phyloP scores from a whole-genome alignment of 2,113 vertebrate genomes.

The Archilochus colubris region DNA sequence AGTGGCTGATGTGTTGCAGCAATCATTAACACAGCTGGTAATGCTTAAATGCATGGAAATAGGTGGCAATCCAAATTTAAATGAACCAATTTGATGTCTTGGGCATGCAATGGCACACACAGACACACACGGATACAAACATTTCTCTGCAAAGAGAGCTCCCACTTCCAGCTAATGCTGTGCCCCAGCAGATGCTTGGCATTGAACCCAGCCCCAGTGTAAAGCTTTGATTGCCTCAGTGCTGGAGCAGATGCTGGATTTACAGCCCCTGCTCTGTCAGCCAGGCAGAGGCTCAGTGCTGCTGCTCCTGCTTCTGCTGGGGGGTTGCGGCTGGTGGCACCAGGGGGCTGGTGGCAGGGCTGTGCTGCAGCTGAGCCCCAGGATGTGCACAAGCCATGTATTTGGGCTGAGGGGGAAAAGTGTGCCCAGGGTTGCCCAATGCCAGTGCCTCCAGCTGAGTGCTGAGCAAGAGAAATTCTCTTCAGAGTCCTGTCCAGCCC shows the following conservation, averaged over 20 bases:
- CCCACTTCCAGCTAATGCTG: fast-evolving
- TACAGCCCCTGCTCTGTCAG: not conserved
- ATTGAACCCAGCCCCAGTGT: not conserved
- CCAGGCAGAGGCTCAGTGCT: not conserved
- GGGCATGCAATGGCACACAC: not conserved
- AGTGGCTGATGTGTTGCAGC: not conserved
- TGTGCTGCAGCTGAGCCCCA: not conserved
- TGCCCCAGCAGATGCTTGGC: not conserved
- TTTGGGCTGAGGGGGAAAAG: not conserved
- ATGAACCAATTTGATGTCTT: not conserved
- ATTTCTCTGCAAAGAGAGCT: not conserved
- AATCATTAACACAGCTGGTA: slow-evolving; percentile 21
- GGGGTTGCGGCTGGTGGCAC: fast-evolving
- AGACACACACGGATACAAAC: not conserved
- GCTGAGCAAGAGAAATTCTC: not conserved
- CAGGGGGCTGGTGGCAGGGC: not conserved
- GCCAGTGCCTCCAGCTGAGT: not conserved
- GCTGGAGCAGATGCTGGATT: not conserved
- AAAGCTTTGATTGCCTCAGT: not conserved
- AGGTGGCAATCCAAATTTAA: not conserved
- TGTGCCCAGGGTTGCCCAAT: not conserved
- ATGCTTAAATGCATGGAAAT: slow-evolving; percentile 30
- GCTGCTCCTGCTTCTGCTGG: not conserved
- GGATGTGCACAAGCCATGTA: fast-evolving
- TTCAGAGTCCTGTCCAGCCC: not conserved